These are phyloP conservation scores for Elgaria multicarinata DNA, from an alignment of 2,113 vertebrate species.

Conservation along the genomic window DNA sequence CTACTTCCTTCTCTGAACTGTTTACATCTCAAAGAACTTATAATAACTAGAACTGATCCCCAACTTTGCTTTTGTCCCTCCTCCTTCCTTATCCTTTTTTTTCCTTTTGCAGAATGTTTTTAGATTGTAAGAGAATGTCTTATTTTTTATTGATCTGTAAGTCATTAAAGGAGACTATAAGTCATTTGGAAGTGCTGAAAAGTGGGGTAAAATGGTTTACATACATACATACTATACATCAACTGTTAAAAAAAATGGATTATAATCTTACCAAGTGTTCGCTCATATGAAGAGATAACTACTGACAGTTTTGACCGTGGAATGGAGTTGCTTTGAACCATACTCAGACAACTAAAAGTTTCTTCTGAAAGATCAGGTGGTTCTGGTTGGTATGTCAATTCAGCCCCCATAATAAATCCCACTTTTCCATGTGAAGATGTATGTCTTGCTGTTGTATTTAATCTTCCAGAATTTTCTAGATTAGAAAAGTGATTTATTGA, in stretches of 20 bases:
- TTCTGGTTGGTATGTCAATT: slow-evolving; percentile 64
- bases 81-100: not conserved
- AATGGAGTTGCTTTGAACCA: slow-evolving; percentile 81
- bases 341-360: slow-evolving; percentile 75
- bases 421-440: slow-evolving; percentile 66
- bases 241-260: slow-evolving; percentile 4
- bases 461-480: slow-evolving; percentile 66
- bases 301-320: slow-evolving; percentile 76
- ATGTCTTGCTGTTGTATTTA: not conserved
- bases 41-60: not conserved
- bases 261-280: slow-evolving; percentile 84
- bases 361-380: slow-evolving; percentile 83
- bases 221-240: not conserved
- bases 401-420: slow-evolving; percentile 74
- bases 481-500: slow-evolving; percentile 39
- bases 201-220: not conserved
- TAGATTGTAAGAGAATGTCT: not conserved
- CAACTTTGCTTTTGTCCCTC: not conserved
- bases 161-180: too few relatives aligned
- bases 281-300: slow-evolving; percentile 83
- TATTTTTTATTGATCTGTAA: not conserved
- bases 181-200: not conserved
- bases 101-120: not conserved
- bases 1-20: not conserved
- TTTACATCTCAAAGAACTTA: not conserved